Conservation (phyloP, 92 coral and sea anemone genomes). For the Palythoa caribaeorum region DNA sequence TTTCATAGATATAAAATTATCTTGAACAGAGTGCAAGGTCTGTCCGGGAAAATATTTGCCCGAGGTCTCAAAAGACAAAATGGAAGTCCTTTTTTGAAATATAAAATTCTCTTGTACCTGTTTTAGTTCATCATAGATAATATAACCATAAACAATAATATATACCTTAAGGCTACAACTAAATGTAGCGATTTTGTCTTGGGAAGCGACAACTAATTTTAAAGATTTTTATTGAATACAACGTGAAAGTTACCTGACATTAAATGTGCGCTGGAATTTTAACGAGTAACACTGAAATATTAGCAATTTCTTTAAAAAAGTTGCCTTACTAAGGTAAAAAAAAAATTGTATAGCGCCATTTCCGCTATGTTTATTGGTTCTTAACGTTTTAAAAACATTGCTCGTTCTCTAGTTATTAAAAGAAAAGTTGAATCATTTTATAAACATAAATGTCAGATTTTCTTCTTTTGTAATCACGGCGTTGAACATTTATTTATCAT, state of each 20-base stretch:
- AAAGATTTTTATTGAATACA: neutral
- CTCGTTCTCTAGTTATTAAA: neutral
- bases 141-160: neutral
- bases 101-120: neutral
- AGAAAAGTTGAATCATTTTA: neutral
- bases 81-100: neutral
- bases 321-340: neutral
- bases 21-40: neutral
- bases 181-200: neutral
- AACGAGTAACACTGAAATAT: neutral
- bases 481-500: neutral
- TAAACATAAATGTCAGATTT: constrained; percentile 4
- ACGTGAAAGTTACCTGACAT: neutral
- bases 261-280: neutral
- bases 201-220: neutral
- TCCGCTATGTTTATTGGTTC: neutral
- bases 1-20: neutral
- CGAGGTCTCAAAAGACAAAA: neutral
- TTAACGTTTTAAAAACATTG: neutral
- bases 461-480: neutral
- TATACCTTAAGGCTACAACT: neutral
- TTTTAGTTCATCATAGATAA: neutral
- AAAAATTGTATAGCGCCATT: neutral
- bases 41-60: neutral
- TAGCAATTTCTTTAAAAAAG: neutral